These are phyloP conservation scores for Escarpia spicata DNA, from an alignment of 2,888 invertebrate species.

Conservation along the genomic window DNA sequence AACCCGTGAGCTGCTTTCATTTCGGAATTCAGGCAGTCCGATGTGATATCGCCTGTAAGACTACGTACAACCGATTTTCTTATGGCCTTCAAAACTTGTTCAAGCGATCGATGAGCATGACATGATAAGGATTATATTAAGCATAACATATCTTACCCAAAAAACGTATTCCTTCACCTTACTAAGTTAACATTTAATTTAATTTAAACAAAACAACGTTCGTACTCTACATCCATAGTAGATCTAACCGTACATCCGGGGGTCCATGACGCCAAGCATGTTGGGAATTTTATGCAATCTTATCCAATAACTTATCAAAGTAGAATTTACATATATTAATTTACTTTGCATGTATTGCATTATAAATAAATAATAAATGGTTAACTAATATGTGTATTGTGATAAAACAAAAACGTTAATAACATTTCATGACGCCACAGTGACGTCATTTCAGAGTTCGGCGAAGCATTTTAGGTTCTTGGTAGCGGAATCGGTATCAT, in stretches of 20 bases:
- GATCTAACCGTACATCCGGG: conserved; percentile 6
- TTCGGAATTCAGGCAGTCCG: neutral
- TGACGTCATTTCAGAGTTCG: conserved; percentile 16
- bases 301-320: neutral
- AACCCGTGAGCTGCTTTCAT: neutral
- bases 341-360: neutral
- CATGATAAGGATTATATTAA: neutral
- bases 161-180: neutral
- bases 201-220: conserved; percentile 3
- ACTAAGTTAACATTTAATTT: conserved; percentile 12
- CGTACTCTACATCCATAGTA: neutral
- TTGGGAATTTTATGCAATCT: neutral
- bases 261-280: neutral
- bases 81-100: neutral
- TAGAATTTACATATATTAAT: neutral
- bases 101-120: neutral
- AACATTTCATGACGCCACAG: conserved; percentile 16
- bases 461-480: neutral
- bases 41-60: conserved; percentile 1
- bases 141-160: conserved; percentile 13
- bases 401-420: neutral
- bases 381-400: neutral
- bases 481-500: neutral
- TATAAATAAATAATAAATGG: neutral
- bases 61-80: neutral